Evolutionary conservation across 2,888 invertebrate species (phyloP), one percentile per base, ranked within the genome.

Genomic region (Agonopterix subpropinquella): DNA sequence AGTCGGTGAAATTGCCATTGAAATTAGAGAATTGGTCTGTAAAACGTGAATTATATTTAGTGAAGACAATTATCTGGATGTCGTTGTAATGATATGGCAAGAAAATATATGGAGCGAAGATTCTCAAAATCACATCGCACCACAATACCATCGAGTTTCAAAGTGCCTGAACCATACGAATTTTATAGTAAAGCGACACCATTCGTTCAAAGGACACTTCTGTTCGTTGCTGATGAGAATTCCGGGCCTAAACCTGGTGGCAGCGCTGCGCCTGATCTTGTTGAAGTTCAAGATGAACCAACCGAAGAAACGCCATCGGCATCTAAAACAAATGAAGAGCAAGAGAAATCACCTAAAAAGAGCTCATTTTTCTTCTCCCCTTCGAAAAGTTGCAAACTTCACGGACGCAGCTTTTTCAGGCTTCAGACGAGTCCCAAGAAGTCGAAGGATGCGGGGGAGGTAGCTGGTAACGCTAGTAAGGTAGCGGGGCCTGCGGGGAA

Each of bases 41-140:
- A 10, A 35, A n/a, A 44, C 10, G 5, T 35, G 11, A 28, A 28
- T 28, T 28, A 28, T 28, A 28, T 28, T 28, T 28, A 28, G 28
- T 28, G 28, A 28, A 28, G 28, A 28, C 28, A 28, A 28, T 28
- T 28, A 28, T 28, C 7, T 28, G 28, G 7, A 28, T 28, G 7
- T 28, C 7, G 28, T 62, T 71, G 70, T 59, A 62, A 67, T 81
- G 86, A 73, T 63, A 87, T 89, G 88, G 88, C 89, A 76, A 87
- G 81, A 73, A 89, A 89, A 81, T 89, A 88, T 77, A 88, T 89
- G 86, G 89, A 89, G 80, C 85, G 85, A 58, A 76, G 80, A 55
- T 84, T 88, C 56, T 80, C 87, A 4, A 88, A 86, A 59, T 74
- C 88, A 5, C 80, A 84, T 43, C 82, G 81, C 47, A 87, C 85